Percentiles rank a stretch among this genome's conserved stretches.
These are phyloP conservation scores for Lithophane socia DNA, from an alignment of 2,888 invertebrate species.

Conservation along the genomic window DNA sequence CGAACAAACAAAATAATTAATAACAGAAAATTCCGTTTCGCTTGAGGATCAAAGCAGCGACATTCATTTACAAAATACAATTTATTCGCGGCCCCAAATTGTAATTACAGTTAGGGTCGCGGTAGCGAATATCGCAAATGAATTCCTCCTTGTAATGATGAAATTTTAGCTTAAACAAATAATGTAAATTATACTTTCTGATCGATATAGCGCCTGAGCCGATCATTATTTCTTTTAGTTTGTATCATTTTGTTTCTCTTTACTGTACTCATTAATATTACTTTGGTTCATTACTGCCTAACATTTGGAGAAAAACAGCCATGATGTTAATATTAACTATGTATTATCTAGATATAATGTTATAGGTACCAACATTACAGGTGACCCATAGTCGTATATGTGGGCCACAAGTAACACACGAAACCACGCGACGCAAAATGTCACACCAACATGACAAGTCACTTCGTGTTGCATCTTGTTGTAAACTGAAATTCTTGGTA, in stretches of 20 bases:
- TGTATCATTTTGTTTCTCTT: background rate
- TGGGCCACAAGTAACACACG: background rate
- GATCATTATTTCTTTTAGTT: background rate
- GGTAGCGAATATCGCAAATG: conserved; percentile 54
- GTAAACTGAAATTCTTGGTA: conserved; percentile 4
- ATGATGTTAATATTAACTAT: too few species aligned
- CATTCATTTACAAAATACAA: conserved; percentile 69
- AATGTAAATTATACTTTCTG: conserved; percentile 41
- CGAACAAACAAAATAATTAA: conserved; percentile 76
- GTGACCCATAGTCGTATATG: background rate
- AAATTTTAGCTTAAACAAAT: conserved; percentile 55
- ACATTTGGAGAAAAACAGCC: too few species aligned
- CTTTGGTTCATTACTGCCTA: too few species aligned
- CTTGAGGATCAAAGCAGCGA: conserved; percentile 65
- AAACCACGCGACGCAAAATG: background rate
- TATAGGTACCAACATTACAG: background rate
- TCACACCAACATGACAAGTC: background rate
- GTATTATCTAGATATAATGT: background rate
- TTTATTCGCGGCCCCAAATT: conserved; percentile 58
- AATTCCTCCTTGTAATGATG: conserved; percentile 53
- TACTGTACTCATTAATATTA: too few species aligned
- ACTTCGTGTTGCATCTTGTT: background rate
- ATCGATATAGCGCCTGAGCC: conserved; percentile 5
- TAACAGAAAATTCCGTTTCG: conserved; percentile 70
- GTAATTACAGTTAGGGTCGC: conserved; percentile 55